A percentile compares a stretch with the other conserved stretches of the same genome.
These are phyloP conservation scores for Melanotaenia parkinsoni DNA, from an alignment of 2,797 vertebrate genomes.

Conservation along the genomic window DNA sequence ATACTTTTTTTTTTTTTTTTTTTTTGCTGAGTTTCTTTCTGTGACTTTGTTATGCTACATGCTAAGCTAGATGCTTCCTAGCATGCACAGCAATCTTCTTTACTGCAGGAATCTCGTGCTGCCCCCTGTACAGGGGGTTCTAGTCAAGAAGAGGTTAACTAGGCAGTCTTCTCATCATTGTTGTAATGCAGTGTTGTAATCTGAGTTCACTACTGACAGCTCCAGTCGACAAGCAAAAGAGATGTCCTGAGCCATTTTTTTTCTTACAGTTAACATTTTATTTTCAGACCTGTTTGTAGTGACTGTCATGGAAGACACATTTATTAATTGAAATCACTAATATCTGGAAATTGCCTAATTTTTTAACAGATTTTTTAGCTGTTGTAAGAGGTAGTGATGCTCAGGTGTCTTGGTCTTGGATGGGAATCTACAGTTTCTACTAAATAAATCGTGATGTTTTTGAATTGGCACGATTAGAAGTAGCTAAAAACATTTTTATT, in stretches of 20 bases:
- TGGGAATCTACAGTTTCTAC: no score
- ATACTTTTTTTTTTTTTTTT: no score
- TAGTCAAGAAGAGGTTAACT: no score
- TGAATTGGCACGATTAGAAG: neutral
- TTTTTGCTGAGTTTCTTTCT: no score
- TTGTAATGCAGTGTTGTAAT: neutral
- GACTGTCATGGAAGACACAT: neutral
- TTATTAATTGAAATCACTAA: neutral
- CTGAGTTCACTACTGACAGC: constrained; percentile 7
- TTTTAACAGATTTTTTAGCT: neutral
- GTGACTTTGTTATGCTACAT: neutral
- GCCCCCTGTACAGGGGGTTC: no score
- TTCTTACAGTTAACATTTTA: no score
- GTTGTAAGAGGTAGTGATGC: neutral
- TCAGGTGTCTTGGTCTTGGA: no score
- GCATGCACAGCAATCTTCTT: no score
- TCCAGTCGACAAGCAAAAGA: neutral
- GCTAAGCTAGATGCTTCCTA: neutral
- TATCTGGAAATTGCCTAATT: neutral
- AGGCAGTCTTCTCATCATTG: neutral
- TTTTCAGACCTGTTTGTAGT: neutral
- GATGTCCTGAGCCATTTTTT: neutral
- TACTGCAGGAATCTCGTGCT: no score
- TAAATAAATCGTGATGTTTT: neutral
- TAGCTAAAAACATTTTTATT: constrained; percentile 7